These are phyloP conservation scores for Casuarius casuarius DNA, from an alignment of 2,113 vertebrate species.

Conservation along the genomic window DNA sequence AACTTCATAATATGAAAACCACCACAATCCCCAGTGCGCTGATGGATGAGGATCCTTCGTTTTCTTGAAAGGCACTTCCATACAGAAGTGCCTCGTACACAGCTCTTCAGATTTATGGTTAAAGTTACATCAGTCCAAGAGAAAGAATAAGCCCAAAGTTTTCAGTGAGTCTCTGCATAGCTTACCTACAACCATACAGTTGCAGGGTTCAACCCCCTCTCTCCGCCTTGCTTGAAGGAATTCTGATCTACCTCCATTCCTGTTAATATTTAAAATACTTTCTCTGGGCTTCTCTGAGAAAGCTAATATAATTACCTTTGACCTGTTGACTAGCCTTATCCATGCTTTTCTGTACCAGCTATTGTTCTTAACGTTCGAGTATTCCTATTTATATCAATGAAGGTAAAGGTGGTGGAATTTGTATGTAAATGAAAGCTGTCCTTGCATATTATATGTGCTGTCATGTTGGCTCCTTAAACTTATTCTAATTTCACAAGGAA, in stretches of 20 bases:
- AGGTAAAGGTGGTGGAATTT: neutral
- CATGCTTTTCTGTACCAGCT: neutral
- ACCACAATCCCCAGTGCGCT: fast-evolving
- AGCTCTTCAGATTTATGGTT: neutral
- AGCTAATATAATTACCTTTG: constrained; percentile 36
- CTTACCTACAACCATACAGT: neutral
- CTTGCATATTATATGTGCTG: neutral
- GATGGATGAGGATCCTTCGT: neutral
- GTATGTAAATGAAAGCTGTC: neutral
- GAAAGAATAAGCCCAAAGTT: neutral
- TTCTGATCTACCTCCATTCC: neutral
- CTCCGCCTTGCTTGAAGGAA: neutral
- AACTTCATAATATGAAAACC: neutral
- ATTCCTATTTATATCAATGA: constrained; percentile 25
- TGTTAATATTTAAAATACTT: constrained; percentile 53
- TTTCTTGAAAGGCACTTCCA: neutral
- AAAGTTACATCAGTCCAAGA: neutral
- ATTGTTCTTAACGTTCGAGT: neutral
- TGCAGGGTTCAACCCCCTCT: neutral
- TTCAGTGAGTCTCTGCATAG: neutral
- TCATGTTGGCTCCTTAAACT: neutral
- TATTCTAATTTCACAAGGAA: neutral
- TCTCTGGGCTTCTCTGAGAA: neutral
- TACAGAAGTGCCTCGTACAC: neutral
- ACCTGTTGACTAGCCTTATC: constrained; percentile 19